A percentile compares a stretch with the other conserved stretches of the same genome.
Evolutionary conservation across 2,888 invertebrate species (phyloP).

Genomic region (Protonemura montana): DNA sequence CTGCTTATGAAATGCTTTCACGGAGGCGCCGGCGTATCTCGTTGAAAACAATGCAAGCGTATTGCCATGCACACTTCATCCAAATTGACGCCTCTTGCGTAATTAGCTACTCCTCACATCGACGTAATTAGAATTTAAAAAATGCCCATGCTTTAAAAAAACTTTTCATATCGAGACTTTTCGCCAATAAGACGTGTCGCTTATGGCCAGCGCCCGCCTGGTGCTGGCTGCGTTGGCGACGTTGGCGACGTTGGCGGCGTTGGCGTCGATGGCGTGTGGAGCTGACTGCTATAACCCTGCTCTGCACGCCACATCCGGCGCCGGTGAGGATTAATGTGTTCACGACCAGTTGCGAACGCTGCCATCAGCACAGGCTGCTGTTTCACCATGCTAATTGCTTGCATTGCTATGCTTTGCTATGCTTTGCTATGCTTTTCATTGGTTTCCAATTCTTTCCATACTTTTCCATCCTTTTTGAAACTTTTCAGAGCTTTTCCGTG

Average conservation of each 20-base stretch:
- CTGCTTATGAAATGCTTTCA: not conserved
- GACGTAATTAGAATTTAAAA: not conserved
- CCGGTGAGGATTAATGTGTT: slow-evolving; percentile 25
- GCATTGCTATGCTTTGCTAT: too few species aligned
- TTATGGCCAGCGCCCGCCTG: too few species aligned
- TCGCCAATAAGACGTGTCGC: not conserved
- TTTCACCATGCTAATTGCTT: too few species aligned
- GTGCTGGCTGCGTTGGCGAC: not conserved
- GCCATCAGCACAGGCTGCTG: not conserved
- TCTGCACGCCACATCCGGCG: slow-evolving; percentile 35
- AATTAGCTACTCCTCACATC: not conserved
- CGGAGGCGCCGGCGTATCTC: not conserved
- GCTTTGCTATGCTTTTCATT: too few species aligned
- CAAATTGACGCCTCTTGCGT: not conserved
- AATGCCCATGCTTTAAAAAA: too few species aligned
- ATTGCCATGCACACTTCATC: not conserved
- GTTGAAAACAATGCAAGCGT: not conserved
- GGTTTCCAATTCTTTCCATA: too few species aligned
- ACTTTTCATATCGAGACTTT: not conserved
- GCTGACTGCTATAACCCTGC: not conserved
- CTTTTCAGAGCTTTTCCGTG: too few species aligned
- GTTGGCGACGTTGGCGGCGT: not conserved
- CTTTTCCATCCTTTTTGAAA: too few species aligned
- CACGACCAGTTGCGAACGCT: not conserved
- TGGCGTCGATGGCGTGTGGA: not conserved